Evolutionary conservation across 2,113 vertebrate species (phyloP).

Genomic region (Calyptomena viridis): DNA sequence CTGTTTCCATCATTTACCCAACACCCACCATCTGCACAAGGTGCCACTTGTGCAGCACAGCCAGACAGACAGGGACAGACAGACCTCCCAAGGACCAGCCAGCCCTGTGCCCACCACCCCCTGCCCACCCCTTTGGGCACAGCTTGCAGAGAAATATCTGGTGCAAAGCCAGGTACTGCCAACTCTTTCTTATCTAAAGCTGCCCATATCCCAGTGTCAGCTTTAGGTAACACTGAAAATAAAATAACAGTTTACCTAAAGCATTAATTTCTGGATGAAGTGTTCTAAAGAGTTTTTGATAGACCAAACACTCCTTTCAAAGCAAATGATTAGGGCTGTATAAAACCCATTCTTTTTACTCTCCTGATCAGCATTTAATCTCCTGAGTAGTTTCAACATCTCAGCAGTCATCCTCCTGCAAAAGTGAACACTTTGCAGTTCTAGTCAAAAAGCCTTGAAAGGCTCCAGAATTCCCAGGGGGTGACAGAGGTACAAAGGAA

Average conservation of each 20-base stretch:
- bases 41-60: neutral
- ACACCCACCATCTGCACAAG: neutral
- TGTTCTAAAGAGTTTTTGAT: neutral
- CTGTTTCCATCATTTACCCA: neutral
- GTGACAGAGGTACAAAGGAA: neutral
- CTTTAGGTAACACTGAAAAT: neutral
- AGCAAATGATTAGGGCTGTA: neutral
- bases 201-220: neutral
- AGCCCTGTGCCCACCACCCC: neutral
- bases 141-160: neutral
- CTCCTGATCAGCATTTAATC: neutral
- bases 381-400: neutral
- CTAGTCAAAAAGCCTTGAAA: neutral
- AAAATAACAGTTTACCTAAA: neutral
- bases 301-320: neutral
- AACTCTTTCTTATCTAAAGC: neutral
- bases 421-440: neutral
- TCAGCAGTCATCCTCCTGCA: neutral
- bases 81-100: neutral
- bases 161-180: neutral
- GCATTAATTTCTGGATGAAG: neutral
- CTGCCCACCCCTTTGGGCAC: neutral
- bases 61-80: neutral
- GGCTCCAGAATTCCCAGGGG: neutral
- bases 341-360: neutral